Base-by-base conservation (phyloP, 1,140 invertebrate genomes). In the Chymomyza costata region DNA sequence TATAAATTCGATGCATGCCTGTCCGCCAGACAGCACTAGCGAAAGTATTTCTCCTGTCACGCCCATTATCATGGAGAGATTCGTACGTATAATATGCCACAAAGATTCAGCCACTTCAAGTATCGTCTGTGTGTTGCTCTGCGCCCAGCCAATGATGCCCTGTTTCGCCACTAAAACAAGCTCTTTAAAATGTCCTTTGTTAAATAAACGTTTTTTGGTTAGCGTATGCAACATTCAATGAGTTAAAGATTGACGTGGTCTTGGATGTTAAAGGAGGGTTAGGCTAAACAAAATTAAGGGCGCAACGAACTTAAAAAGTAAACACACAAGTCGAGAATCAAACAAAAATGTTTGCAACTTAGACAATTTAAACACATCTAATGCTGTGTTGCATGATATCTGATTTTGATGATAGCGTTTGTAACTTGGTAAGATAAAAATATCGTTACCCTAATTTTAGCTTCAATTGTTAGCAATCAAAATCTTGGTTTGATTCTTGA, bases 1-100 rank as follows among this genome's bases (percentile, higher is more conserved):
- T 48, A 96, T 88, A 83, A 98, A 97, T 86, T 98, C 98, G 40
- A 99, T 89, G 43, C 99, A 91, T 7, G 96, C 95, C 13, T 96
- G 93, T 52, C 97, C 95, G 25, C 97, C 97, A 47, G 95, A 95
- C 37, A 99, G 89, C 38, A 99, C 80, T 7, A 98, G 83, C 1
- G 96, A 97, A 3, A 98, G 86, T 31, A 95, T 90, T 7, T 97
- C 93, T 1, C 94, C 95, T 1, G 97, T 81, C 1, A 96, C 91
- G 21, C 92, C 92, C 6, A 97, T 86, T n/a, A 97, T 90, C n/a
- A 99, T 88, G 10, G 92, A 94, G 66, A 98, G 90, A 86, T 99
- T 99, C 55, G 95, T 93, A 59, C 95, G 94, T 2, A 99, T 86
- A 28, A 99, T 93, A 15, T 91, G 88, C 95, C 96, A 99, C n/a